phyloP scores from a whole-genome alignment of 2,888 invertebrate species.

The Lobophora halterata region DNA sequence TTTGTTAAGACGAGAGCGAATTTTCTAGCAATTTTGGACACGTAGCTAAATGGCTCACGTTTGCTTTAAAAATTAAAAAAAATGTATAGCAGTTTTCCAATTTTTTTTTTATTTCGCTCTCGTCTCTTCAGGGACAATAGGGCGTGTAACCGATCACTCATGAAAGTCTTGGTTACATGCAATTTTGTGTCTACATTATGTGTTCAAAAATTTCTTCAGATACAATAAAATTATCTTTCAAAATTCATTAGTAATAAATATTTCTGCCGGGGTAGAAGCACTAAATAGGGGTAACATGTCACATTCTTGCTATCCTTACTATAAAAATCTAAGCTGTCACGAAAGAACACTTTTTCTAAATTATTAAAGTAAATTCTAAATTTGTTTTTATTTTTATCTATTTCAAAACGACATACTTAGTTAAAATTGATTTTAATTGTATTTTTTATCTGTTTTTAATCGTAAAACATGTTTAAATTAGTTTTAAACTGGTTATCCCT shows the following conservation, averaged over 20 bases:
- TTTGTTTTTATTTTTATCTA: slow-evolving; percentile 1
- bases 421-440: neutral
- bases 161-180: slow-evolving; percentile 76
- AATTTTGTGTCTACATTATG: slow-evolving; percentile 52
- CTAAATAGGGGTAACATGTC: slow-evolving; percentile 35
- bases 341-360: too few relatives aligned
- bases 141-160: slow-evolving; percentile 70
- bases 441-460: neutral
- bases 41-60: slow-evolving; percentile 63
- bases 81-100: slow-evolving; percentile 7
- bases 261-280: slow-evolving; percentile 70
- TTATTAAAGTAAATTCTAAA: slow-evolving; percentile 1
- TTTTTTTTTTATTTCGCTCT: slow-evolving; percentile 10
- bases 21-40: slow-evolving; percentile 50
- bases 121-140: slow-evolving; percentile 48
- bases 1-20: slow-evolving; percentile 56
- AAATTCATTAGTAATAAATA: slow-evolving; percentile 62
- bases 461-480: slow-evolving; percentile 4
- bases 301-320: slow-evolving; percentile 2
- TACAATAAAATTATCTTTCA: slow-evolving; percentile 52
- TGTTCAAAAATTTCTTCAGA: slow-evolving; percentile 8
- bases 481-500: slow-evolving; percentile 62
- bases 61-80: slow-evolving; percentile 37
- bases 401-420: too few relatives aligned
- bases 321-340: too few relatives aligned